phyloP scores from a whole-genome alignment of 2,888 invertebrate species.

The Neoscelio sp. region DNA sequence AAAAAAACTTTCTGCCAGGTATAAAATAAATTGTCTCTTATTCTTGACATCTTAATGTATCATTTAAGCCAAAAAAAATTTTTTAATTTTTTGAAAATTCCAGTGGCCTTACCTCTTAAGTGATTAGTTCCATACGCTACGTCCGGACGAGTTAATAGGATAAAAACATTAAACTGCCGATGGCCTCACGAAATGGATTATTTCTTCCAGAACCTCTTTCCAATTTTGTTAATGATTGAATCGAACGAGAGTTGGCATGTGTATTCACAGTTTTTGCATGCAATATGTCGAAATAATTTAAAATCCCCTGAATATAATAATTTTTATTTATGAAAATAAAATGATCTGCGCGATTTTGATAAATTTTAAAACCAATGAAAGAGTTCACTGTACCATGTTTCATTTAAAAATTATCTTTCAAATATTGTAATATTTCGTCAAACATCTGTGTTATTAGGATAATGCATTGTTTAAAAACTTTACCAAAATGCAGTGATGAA shows the following conservation, averaged over 20 bases:
- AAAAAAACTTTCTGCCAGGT: too few relatives aligned
- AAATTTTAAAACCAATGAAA: constrained; percentile 28
- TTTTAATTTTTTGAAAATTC: too few relatives aligned
- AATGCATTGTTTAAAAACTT: too few relatives aligned
- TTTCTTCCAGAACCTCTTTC: neutral
- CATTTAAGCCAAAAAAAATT: too few relatives aligned
- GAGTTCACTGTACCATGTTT: neutral
- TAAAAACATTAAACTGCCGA: constrained; percentile 50
- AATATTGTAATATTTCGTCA: constrained; percentile 11
- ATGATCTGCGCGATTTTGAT: neutral
- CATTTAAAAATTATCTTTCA: constrained; percentile 22
- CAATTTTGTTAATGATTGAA: neutral
- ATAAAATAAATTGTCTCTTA: too few relatives aligned
- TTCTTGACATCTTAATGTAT: too few relatives aligned
- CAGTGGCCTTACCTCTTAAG: too few relatives aligned
- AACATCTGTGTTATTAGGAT: too few relatives aligned
- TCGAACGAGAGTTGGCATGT: constrained; percentile 14
- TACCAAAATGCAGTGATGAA: too few relatives aligned
- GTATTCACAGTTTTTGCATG: constrained; percentile 25
- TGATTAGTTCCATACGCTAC: constrained; percentile 26
- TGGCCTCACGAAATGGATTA: constrained; percentile 44
- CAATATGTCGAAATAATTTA: constrained; percentile 43
- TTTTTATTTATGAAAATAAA: constrained; percentile 33
- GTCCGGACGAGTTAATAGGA: constrained; percentile 32
- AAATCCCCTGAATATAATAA: constrained; percentile 30